phyloP scores from a whole-genome alignment of 2,113 vertebrate species.

The Bagarius yarrelli region DNA sequence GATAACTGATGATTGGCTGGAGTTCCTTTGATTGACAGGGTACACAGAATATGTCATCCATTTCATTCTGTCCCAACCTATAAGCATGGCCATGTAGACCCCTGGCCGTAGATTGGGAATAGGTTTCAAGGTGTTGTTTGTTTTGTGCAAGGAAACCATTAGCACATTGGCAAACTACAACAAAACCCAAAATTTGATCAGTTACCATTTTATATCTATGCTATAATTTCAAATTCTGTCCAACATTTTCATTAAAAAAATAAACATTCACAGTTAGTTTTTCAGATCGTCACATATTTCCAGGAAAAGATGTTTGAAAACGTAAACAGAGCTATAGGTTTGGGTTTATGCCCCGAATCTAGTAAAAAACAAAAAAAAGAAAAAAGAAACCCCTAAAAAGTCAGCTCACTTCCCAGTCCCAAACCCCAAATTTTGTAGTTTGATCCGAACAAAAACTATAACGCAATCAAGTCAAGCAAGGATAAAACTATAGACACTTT shows the following conservation, averaged over 20 bases:
- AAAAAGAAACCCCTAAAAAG: background rate
- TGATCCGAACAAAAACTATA: too few species aligned
- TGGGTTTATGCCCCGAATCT: background rate
- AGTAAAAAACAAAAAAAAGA: background rate
- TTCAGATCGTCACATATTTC: background rate
- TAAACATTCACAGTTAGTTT: too few species aligned
- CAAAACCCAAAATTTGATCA: background rate
- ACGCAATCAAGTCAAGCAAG: background rate
- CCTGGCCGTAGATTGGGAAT: background rate
- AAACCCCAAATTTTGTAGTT: background rate
- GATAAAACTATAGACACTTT: background rate
- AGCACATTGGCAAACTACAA: too few species aligned
- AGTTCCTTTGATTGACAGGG: background rate
- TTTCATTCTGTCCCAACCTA: background rate
- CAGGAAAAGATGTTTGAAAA: background rate
- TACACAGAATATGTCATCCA: background rate
- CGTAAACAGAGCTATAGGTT: background rate
- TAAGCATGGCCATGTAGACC: background rate
- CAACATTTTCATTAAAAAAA: background rate
- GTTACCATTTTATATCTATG: too few species aligned
- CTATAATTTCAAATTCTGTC: background rate
- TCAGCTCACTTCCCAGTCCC: background rate
- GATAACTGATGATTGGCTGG: background rate
- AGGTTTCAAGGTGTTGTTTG: background rate
- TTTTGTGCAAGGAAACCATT: background rate